Conservation (phyloP, 35 echinoderm and acorn worm species). For the Holothuria glaberrima region DNA sequence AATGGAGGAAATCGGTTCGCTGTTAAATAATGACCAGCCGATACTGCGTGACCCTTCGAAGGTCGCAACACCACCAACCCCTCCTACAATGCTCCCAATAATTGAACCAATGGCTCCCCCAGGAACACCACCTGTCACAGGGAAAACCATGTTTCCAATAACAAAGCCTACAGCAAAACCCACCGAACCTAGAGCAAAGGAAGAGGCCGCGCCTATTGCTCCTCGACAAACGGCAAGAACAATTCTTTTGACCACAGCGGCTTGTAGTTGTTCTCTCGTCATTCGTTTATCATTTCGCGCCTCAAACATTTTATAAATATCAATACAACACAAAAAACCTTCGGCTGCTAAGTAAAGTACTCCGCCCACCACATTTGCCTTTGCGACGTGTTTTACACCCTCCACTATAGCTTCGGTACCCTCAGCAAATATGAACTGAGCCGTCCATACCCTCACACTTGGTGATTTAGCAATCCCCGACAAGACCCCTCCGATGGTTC, state of each 20-base stretch:
- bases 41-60: background rate
- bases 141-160: background rate
- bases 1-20: background rate
- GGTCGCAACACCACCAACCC: constrained; percentile 29
- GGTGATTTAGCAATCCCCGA: background rate
- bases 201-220: background rate
- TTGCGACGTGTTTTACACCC: background rate
- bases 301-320: background rate
- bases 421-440: background rate
- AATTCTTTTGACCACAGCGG: background rate
- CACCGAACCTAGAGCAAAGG: background rate
- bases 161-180: background rate
- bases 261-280: background rate
- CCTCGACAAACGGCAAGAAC: background rate
- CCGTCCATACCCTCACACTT: background rate
- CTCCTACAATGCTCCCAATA: constrained; percentile 3
- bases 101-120: background rate
- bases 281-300: background rate
- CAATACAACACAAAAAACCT: background rate
- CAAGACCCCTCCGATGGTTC: background rate
- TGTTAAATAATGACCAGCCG: background rate
- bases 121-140: background rate
- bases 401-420: background rate
- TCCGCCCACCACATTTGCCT: background rate
- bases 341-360: background rate